Base-by-base conservation (phyloP, 2,113 vertebrate genomes). In the Toxotes jaculatrix region DNA sequence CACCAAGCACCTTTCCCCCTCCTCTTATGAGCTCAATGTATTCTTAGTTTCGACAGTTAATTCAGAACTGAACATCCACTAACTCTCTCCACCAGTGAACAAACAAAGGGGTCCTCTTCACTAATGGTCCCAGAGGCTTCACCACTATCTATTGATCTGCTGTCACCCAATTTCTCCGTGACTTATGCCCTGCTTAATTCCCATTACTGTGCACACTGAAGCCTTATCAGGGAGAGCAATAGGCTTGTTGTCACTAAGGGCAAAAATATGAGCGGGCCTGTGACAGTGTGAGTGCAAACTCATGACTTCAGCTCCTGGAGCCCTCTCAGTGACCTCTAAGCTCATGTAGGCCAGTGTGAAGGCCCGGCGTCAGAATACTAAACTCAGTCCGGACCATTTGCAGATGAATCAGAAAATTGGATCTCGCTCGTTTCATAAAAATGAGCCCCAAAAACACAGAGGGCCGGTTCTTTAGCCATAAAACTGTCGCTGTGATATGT, bases 321-420 rank as follows among this genome's bases (percentile, higher is more conserved):
- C 82, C 92, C 93, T 92, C 84, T 73, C 59, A 0, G 43, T 93
- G 93, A 94, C 94, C 94, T 89, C 93, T 75, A 59, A 49, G 59
- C 81, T 89, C 79, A 60, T 40, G 76, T 72, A 66, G 77, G 74
- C 82, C 75, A 4, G 74, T 67, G 53, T 69, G 74, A 72, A 70
- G 42, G 42, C 56, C 66, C 13, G 5, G 57, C 36, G 43, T 64
- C 59, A 56, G 81, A 89, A 89, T 90, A 82, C 83, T 83, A 86
- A 92, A 82, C 88, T 84, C 75, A 84, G 77, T 72, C 74, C 34
- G 63, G 75, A 69, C 77, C 14, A 66, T 79, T 93, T 84, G 85
- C 84, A 88, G 90, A 93, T 91, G 87, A 92, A 94, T 94, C 93
- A 90, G 92, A 94, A 94, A 94, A 94, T 94, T 91, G 83, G 87